Percentiles rank a stretch among this genome's conserved stretches.
Conservation (phyloP, 2,113 vertebrate genomes). For the Stigmatopora nigra region DNA sequence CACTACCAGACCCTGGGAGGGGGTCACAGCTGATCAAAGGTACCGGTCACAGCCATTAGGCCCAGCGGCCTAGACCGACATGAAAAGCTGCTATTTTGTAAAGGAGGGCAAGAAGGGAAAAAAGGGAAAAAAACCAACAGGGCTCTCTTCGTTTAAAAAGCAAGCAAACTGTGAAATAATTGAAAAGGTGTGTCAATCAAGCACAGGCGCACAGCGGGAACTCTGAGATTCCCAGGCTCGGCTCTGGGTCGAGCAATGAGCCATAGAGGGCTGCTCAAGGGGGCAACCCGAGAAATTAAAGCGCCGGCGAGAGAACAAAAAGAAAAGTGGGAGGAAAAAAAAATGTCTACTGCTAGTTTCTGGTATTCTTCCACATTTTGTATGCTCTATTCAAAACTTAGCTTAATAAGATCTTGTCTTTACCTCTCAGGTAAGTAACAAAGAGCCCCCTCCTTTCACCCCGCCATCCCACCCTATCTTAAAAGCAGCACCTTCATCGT, state of each 20-base stretch:
- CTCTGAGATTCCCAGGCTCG: constrained; percentile 70
- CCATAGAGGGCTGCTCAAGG: constrained; percentile 65
- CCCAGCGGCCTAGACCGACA: constrained; percentile 67
- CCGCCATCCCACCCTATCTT: constrained; percentile 41
- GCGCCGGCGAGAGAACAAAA: constrained; percentile 52
- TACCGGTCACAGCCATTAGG: constrained; percentile 77
- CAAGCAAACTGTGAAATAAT: constrained; percentile 82
- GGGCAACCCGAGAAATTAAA: constrained; percentile 69
- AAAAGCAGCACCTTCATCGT: constrained; percentile 54
- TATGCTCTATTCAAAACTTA: constrained; percentile 50
- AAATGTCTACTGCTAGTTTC: constrained; percentile 63
- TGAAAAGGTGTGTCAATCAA: constrained; percentile 83
- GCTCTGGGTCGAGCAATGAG: constrained; percentile 65
- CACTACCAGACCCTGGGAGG: constrained; percentile 58
- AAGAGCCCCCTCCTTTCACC: constrained; percentile 46
- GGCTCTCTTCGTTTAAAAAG: constrained; percentile 71
- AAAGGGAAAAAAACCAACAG: constrained; percentile 66
- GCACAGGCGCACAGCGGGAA: constrained; percentile 65
- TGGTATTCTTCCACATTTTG: constrained; percentile 35
- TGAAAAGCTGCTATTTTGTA: constrained; percentile 78
- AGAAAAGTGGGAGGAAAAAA: constrained; percentile 33
- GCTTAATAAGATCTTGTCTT: constrained; percentile 70
- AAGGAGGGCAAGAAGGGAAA: constrained; percentile 64
- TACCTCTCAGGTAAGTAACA: constrained; percentile 73
- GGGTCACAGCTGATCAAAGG: constrained; percentile 76